Base-by-base conservation (phyloP, 2,888 invertebrate genomes). In the Oligia latruncula region DNA sequence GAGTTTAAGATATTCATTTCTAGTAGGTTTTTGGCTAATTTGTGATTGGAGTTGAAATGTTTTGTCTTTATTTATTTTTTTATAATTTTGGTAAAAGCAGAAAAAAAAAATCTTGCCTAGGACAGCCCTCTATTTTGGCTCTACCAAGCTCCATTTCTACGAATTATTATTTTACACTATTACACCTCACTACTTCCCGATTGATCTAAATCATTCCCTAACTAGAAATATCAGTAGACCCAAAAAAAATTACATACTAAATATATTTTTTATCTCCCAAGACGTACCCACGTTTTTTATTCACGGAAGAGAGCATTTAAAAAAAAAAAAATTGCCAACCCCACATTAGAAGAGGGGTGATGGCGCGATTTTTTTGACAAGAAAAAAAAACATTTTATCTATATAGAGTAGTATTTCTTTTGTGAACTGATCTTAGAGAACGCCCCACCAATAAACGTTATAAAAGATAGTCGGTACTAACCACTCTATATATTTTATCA, bases 221-320 rank as follows among this genome's bases (percentile, higher is more conserved):
- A 91, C 83, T 82, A 79, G 81, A 73, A 80, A 81, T 76, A 9
- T 35, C 20, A 20, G 60, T 43, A 77, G 5, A 58, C 1, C 0
- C 9, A 74, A 80, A 83, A 89, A 89, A 82, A 82, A 76, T 20
- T 70, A 76, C 78, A 82, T 64, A 49, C 52, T 55, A 80, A 77
- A 73, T 77, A 82, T 86, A 88, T 75, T 82, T 66, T 89, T 84
- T 86, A 76, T 79, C 83, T 80, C 49, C 35, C 67, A 78, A 87
- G 82, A 87, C 87, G 23, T 94, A 95, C 95, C 95, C 96, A 96
- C 95, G 95, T 94, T 95, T 95, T 95, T 95, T 94, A 90, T 91
- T 87, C 86, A 86, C 89, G 87, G 88, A 90, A 92, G 90, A 91
- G 68, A 85, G 84, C 86, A 76, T 87, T 89, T 84, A 89, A 89